phyloP scores from a whole-genome alignment of 2,888 invertebrate genomes.

The Callyntrura guangdongensis region DNA sequence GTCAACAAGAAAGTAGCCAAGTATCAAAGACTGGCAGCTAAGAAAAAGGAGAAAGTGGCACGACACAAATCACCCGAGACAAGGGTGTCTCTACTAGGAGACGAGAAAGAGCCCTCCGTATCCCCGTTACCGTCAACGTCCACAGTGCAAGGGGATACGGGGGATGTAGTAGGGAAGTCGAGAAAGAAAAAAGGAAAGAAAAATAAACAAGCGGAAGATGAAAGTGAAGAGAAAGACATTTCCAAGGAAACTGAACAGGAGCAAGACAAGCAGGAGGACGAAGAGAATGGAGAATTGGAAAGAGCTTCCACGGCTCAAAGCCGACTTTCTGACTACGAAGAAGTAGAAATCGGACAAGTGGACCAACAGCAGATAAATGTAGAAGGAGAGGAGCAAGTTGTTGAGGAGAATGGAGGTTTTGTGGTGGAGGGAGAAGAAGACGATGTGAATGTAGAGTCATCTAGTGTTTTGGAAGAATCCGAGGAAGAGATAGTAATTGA shows the following conservation, averaged over 20 bases:
- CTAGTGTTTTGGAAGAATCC: slow-evolving; percentile 80
- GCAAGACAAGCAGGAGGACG: slow-evolving; percentile 21
- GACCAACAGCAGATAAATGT: slow-evolving; percentile 86
- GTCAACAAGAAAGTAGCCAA: slow-evolving; percentile 81
- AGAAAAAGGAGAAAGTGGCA: slow-evolving; percentile 79
- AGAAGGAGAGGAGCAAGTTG: slow-evolving; percentile 85
- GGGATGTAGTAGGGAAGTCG: not conserved
- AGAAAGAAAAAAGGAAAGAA: slow-evolving; percentile 47
- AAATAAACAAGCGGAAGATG: not conserved
- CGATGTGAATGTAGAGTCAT: slow-evolving; percentile 81
- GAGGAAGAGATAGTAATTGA: slow-evolving; percentile 85
- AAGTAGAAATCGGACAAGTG: slow-evolving; percentile 76
- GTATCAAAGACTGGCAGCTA: slow-evolving; percentile 80
- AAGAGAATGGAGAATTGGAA: slow-evolving; percentile 77
- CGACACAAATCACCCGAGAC: slow-evolving; percentile 80
- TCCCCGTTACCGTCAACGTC: slow-evolving; percentile 78
- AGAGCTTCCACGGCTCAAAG: slow-evolving; percentile 82
- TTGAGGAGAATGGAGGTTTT: slow-evolving; percentile 85
- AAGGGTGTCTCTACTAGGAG: slow-evolving; percentile 60
- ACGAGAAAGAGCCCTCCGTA: slow-evolving; percentile 66
- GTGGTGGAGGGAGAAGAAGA: slow-evolving; percentile 81
- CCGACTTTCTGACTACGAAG: slow-evolving; percentile 82
- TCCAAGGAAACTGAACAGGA: not conserved
- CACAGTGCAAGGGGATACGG: not conserved
- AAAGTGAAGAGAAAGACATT: slow-evolving; percentile 28